A percentile compares a stretch with the other conserved stretches of the same genome.
phyloP scores from a whole-genome alignment of 1,140 invertebrate species.

The Diachasma alloeum region DNA sequence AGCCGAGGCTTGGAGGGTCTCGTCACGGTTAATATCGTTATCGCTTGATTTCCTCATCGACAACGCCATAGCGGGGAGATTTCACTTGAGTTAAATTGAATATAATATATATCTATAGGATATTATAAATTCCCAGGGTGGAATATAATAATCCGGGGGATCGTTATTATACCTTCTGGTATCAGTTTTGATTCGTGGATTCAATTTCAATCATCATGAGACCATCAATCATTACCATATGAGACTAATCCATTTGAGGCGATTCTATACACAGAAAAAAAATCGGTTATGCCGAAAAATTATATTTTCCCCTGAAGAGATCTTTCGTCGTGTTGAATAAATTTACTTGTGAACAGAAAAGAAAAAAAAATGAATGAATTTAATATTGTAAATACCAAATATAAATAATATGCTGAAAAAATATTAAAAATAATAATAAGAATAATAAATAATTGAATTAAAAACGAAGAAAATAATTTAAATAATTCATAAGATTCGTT shows the following conservation, averaged over 20 bases:
- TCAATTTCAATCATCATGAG: neutral
- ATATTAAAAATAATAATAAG: too few relatives aligned
- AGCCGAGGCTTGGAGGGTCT: constrained; percentile 30
- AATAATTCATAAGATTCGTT: too few relatives aligned
- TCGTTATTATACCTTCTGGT: neutral
- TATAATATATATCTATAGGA: neutral
- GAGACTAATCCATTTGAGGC: too few relatives aligned
- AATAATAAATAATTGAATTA: too few relatives aligned
- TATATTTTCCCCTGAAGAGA: too few relatives aligned
- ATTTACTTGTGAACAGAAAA: too few relatives aligned
- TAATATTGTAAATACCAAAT: too few relatives aligned
- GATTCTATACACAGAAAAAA: neutral
- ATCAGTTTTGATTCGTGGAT: neutral
- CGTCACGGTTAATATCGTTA: constrained; percentile 53
- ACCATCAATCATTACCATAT: neutral
- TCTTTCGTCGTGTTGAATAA: too few relatives aligned
- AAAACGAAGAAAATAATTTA: too few relatives aligned
- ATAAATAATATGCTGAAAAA: too few relatives aligned
- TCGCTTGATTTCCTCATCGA: constrained; percentile 51
- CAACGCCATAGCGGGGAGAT: neutral
- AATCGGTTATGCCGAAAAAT: too few relatives aligned
- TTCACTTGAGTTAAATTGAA: neutral
- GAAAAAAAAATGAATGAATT: too few relatives aligned
- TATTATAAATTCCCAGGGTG: constrained; percentile 1
- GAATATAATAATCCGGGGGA: neutral